These are phyloP conservation scores for Acestrorhynchus altus DNA, from an alignment of 2,797 vertebrate species.

Conservation along the genomic window DNA sequence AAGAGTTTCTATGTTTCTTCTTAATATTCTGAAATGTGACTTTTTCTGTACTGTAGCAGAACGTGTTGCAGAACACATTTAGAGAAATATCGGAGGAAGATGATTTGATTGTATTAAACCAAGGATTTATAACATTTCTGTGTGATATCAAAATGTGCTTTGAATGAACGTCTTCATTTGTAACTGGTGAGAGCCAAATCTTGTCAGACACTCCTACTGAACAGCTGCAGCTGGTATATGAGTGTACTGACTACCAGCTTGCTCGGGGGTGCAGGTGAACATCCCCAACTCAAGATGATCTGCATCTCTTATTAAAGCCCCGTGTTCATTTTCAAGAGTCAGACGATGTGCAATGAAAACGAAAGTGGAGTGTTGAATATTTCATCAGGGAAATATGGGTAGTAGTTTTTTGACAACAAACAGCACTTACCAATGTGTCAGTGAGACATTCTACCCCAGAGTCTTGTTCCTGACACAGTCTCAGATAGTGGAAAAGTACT, in stretches of 20 bases:
- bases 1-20: too few relatives aligned
- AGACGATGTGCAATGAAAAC: slow-evolving; percentile 54
- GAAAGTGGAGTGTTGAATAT: slow-evolving; percentile 68
- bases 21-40: too few relatives aligned
- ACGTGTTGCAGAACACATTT: too few relatives aligned
- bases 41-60: too few relatives aligned
- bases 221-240: neutral
- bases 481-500: slow-evolving; percentile 38
- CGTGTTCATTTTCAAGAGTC: slow-evolving; percentile 65
- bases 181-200: neutral
- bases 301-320: slow-evolving; percentile 65
- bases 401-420: slow-evolving; percentile 74
- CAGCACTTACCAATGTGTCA: slow-evolving; percentile 71
- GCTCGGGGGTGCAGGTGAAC: neutral
- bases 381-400: slow-evolving; percentile 68
- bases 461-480: slow-evolving; percentile 61
- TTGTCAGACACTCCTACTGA: neutral
- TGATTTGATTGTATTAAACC: too few relatives aligned
- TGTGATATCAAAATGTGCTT: too few relatives aligned
- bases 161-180: neutral
- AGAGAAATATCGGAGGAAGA: too few relatives aligned
- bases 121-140: too few relatives aligned
- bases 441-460: slow-evolving; percentile 62
- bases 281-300: slow-evolving; percentile 60
- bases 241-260: neutral